Evolutionary conservation across 2,797 vertebrate genomes (phyloP).

Genomic region (Carapus acus): DNA sequence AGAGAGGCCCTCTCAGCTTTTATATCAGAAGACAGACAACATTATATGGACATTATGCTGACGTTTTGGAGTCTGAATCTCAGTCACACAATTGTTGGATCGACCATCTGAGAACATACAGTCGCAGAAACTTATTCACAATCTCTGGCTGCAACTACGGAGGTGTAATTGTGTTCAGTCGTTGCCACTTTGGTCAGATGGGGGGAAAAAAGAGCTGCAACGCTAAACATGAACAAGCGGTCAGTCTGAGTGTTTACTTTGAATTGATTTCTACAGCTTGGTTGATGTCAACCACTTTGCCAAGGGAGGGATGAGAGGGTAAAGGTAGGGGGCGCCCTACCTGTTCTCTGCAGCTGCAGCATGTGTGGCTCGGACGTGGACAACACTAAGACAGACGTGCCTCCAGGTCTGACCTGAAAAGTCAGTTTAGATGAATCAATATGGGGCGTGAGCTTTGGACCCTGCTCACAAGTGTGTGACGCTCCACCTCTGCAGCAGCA

Average conservation of each 20-base stretch:
- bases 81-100: neutral
- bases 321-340: too few relatives aligned
- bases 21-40: constrained; percentile 12
- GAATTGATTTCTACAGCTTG: neutral
- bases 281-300: too few relatives aligned
- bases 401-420: too few relatives aligned
- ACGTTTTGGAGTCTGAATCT: neutral
- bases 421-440: too few relatives aligned
- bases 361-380: too few relatives aligned
- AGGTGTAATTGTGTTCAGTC: neutral
- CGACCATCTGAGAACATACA: constrained; percentile 7
- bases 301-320: too few relatives aligned
- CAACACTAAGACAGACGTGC: too few relatives aligned
- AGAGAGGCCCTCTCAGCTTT: constrained; percentile 22
- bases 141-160: neutral
- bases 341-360: neutral
- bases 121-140: constrained; percentile 8
- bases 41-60: neutral
- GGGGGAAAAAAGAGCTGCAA: constrained; percentile 3
- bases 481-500: too few relatives aligned
- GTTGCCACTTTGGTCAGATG: constrained; percentile 1
- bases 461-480: too few relatives aligned
- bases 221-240: neutral
- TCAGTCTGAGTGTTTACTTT: constrained; percentile 23
- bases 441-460: too few relatives aligned